A percentile compares a stretch with the other conserved stretches of the same genome.
These are phyloP conservation scores for Agapetus fuscipes DNA, from an alignment of 2,888 invertebrate genomes.

Conservation along the genomic window DNA sequence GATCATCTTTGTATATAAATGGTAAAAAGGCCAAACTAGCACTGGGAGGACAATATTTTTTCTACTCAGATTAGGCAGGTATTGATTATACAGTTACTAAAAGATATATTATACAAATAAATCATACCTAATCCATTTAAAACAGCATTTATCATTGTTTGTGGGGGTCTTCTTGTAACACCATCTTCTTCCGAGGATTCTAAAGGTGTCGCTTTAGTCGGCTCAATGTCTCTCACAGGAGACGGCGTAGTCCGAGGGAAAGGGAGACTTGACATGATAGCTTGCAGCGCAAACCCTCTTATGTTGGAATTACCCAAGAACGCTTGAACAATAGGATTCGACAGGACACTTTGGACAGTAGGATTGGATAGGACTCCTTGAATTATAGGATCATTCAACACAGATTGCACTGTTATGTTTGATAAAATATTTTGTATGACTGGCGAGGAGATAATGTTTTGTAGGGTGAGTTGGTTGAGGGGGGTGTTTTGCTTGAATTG, in stretches of 20 bases:
- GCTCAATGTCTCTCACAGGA: not conserved
- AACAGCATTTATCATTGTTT: slow-evolving; percentile 1
- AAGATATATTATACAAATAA: not conserved
- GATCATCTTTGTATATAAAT: too few species aligned
- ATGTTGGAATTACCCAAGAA: slow-evolving; percentile 11
- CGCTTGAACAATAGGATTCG: slow-evolving; percentile 14
- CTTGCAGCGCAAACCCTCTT: slow-evolving; percentile 1
- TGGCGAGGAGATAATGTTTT: not conserved
- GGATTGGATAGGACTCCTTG: slow-evolving; percentile 13
- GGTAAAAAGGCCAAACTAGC: too few species aligned
- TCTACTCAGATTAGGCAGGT: not conserved
- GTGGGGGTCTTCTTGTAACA: not conserved
- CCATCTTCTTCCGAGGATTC: not conserved
- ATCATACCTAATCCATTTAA: slow-evolving; percentile 3
- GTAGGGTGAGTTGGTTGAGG: not conserved
- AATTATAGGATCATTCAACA: slow-evolving; percentile 10
- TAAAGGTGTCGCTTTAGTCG: not conserved
- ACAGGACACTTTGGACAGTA: slow-evolving; percentile 12
- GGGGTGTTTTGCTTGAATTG: not conserved
- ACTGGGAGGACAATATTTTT: too few species aligned
- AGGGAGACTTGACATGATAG: not conserved
- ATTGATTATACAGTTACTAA: not conserved
- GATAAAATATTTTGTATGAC: not conserved
- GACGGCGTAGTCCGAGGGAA: not conserved
- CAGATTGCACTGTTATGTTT: slow-evolving; percentile 2